A percentile compares a stretch with the other conserved stretches of the same genome.
Evolutionary conservation across 2,888 invertebrate genomes (phyloP).

Genomic region (Boloria selene): DNA sequence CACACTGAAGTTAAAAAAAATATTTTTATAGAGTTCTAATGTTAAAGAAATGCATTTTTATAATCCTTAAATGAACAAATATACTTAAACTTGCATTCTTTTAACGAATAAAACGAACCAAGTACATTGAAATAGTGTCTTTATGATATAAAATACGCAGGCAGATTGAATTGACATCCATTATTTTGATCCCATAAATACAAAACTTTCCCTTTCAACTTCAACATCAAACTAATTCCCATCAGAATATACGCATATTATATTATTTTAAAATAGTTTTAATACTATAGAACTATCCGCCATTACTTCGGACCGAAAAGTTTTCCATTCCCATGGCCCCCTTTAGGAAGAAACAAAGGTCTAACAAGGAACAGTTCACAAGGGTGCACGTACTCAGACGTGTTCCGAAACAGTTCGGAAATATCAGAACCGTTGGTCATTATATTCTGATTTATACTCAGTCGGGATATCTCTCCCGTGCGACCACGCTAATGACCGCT

Average conservation of each 20-base stretch:
- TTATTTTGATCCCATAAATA: no score
- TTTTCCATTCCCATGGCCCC: conserved; percentile 29
- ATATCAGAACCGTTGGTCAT: conserved; percentile 73
- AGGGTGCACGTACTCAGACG: conserved; percentile 43
- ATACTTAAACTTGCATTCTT: no score
- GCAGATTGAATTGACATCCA: no score
- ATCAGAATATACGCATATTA: neutral
- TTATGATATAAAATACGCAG: no score
- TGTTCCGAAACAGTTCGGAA: conserved; percentile 70
- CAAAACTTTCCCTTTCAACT: no score
- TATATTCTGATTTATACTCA: conserved; percentile 81
- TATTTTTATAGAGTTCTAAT: no score
- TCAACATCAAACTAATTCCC: no score
- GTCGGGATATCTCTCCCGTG: conserved; percentile 79
- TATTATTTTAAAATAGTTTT: conserved; percentile 3
- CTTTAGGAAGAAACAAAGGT: conserved; percentile 43
- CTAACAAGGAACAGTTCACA: conserved; percentile 43
- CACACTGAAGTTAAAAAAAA: no score
- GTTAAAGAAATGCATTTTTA: no score
- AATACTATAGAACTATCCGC: neutral
- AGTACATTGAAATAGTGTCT: no score
- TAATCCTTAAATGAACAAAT: no score
- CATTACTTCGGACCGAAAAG: conserved; percentile 28
- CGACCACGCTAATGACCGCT: conserved; percentile 81
- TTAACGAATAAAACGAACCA: no score